phyloP scores from a whole-genome alignment of 2,888 invertebrate genomes.

The Dugesia japonica region DNA sequence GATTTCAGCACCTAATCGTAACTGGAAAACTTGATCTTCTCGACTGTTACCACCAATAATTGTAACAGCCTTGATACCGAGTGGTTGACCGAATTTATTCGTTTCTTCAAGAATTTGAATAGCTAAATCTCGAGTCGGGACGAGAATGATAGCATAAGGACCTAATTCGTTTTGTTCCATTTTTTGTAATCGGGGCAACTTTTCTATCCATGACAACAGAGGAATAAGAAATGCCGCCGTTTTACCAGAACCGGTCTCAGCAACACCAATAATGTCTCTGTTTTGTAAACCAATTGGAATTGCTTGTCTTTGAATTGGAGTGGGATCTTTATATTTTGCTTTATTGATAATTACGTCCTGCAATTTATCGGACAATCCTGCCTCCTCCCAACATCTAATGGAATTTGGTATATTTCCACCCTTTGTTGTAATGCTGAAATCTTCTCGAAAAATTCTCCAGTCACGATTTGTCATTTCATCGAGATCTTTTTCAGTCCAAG shows the following conservation, averaged over 20 bases:
- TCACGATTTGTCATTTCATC: constrained; percentile 95
- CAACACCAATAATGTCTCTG: constrained; percentile 84
- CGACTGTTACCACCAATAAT: constrained; percentile 59
- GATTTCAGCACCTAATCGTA: constrained; percentile 81
- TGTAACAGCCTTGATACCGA: constrained; percentile 45
- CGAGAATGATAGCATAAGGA: constrained; percentile 93
- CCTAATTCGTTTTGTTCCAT: constrained; percentile 55
- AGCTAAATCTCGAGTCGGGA: constrained; percentile 95
- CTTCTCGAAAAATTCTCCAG: constrained; percentile 97
- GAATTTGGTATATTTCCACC: constrained; percentile 92
- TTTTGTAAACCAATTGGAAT: constrained; percentile 76
- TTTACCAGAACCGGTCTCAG: constrained; percentile 97
- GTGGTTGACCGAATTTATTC: constrained; percentile 70
- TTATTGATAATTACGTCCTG: constrained; percentile 71
- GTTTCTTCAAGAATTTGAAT: constrained; percentile 99
- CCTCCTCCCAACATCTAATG: constrained; percentile 82
- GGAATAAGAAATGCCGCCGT: constrained; percentile 94
- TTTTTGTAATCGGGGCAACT: constrained; percentile 70
- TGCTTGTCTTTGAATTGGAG: constrained; percentile 95
- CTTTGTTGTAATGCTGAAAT: constrained; percentile 93
- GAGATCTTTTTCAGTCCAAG: constrained; percentile 85
- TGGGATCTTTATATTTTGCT: constrained; percentile 58
- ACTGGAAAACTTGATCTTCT: constrained; percentile 90
- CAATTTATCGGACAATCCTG: constrained; percentile 70
- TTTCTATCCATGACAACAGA: constrained; percentile 86